These are phyloP conservation scores for Melanostoma scalare DNA, from an alignment of 2,888 invertebrate genomes.

Conservation along the genomic window DNA sequence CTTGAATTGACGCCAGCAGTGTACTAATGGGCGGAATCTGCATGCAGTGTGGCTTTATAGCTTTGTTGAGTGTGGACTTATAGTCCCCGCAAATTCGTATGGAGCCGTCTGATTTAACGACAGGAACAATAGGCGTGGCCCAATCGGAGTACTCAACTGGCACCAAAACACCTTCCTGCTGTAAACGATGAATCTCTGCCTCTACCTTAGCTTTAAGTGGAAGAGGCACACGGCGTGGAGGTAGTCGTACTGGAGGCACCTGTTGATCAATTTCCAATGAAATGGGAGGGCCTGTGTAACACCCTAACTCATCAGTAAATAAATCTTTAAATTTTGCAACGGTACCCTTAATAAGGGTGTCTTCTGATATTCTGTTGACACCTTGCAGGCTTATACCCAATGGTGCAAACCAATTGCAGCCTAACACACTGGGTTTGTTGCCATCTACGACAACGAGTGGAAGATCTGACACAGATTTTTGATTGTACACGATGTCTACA, in stretches of 20 bases:
- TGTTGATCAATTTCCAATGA: background rate
- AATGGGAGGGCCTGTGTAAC: conserved; percentile 6
- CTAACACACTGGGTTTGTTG: too few relatives aligned
- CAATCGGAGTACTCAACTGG: conserved; percentile 49
- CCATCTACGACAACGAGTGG: too few relatives aligned
- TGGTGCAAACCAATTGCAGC: too few relatives aligned
- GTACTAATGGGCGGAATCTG: conserved; percentile 3
- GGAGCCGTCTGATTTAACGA: background rate
- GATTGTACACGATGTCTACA: too few relatives aligned
- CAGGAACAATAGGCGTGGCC: background rate
- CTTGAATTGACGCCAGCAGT: conserved; percentile 28
- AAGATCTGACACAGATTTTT: too few relatives aligned
- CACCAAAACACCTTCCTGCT: conserved; percentile 60
- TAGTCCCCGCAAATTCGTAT: background rate
- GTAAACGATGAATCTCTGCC: conserved; percentile 59
- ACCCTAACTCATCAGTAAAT: background rate
- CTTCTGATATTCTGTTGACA: too few relatives aligned
- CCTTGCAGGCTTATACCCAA: too few relatives aligned
- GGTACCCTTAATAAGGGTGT: background rate
- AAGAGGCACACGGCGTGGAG: conserved; percentile 33
- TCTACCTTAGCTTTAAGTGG: conserved; percentile 67
- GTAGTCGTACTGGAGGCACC: background rate
- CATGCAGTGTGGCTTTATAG: background rate
- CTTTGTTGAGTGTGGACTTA: conserved; percentile 5
- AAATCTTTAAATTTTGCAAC: conserved; percentile 4